Conservation (phyloP, 2,797 vertebrate species). For the Hippopotamyrus pictus region DNA sequence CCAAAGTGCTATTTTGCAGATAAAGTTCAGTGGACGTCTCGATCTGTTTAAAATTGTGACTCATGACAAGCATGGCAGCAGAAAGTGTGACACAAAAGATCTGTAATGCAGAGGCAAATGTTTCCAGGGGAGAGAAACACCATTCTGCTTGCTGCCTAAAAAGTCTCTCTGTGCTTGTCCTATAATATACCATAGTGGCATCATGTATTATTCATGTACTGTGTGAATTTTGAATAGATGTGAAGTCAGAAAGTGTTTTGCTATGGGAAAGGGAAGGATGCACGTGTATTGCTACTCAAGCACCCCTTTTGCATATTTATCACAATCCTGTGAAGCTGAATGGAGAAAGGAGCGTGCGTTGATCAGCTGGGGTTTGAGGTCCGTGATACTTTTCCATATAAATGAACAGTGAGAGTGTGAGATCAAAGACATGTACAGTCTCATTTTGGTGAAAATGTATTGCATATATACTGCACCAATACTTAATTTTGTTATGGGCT, state of each 20-base stretch:
- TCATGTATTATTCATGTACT: conserved; percentile 19
- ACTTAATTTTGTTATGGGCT: neutral
- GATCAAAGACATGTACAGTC: neutral
- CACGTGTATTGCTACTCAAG: neutral
- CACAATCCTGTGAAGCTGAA: conserved; percentile 1
- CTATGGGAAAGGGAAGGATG: neutral
- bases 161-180: conserved; percentile 10
- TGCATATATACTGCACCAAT: neutral
- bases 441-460: neutral
- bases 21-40: neutral
- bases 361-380: neutral
- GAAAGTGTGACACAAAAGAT: neutral
- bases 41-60: conserved; percentile 11
- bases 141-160: neutral
- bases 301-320: neutral
- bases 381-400: neutral
- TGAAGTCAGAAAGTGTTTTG: conserved; percentile 10
- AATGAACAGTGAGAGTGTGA: neutral
- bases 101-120: conserved; percentile 14
- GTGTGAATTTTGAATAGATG: conserved; percentile 8
- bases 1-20: neutral
- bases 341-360: neutral
- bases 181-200: conserved; percentile 11
- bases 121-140: neutral
- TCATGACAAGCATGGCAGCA: neutral